These are phyloP conservation scores for Drosophila takahashii DNA, from an alignment of 1,140 invertebrate species.

Conservation along the genomic window DNA sequence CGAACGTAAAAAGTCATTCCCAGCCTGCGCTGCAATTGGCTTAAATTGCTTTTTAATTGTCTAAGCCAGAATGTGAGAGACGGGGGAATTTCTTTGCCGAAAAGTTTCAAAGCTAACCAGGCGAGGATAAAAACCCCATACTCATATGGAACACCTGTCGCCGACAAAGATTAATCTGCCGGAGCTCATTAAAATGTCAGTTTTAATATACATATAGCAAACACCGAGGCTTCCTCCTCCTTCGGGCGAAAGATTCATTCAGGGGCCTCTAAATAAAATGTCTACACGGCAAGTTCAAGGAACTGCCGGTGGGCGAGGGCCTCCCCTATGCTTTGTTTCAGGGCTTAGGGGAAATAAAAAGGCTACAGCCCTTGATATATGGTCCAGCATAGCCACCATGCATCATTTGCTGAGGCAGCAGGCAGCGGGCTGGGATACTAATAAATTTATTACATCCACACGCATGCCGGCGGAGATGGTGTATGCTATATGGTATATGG, in stretches of 20 bases:
- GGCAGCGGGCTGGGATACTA: conserved; percentile 44
- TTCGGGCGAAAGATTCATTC: conserved; percentile 24
- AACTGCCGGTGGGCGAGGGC: conserved; percentile 39
- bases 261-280: conserved; percentile 68
- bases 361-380: conserved; percentile 55
- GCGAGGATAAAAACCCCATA: conserved; percentile 2
- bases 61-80: conserved; percentile 11
- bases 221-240: conserved; percentile 4
- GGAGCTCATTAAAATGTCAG: conserved; percentile 80
- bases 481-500: not conserved
- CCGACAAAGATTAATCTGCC: conserved; percentile 73
- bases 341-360: conserved; percentile 7
- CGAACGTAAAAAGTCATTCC: conserved; percentile 14
- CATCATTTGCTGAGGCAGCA: conserved; percentile 65
- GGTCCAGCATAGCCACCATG: conserved; percentile 59
- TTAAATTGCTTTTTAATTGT: conserved; percentile 60
- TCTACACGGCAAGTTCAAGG: conserved; percentile 71
- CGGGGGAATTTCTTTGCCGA: not conserved
- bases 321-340: conserved; percentile 58
- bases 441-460: conserved; percentile 76
- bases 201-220: conserved; percentile 67
- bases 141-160: conserved; percentile 38
- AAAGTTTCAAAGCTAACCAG: conserved; percentile 15
- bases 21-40: conserved; percentile 24
- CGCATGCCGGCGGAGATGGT: conserved; percentile 10